Conservation (phyloP, 2,888 invertebrate genomes). For the Hirtodrosophila trivittata region DNA sequence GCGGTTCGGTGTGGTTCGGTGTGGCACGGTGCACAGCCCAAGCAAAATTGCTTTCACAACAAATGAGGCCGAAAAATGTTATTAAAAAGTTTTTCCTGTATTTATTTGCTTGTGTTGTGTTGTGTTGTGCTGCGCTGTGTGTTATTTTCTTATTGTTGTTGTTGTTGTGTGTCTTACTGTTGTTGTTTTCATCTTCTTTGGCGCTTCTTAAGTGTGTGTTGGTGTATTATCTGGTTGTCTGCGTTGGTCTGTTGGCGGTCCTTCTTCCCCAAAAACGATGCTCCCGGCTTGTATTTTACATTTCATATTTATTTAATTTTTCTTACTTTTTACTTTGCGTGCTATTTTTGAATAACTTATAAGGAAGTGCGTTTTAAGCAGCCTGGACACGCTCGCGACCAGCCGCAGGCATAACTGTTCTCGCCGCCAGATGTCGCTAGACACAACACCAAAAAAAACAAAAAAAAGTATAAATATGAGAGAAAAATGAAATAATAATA, state of each 20-base stretch:
- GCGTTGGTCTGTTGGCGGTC: neutral
- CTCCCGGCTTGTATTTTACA: constrained; percentile 45
- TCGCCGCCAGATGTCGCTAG: constrained; percentile 46
- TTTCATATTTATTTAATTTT: constrained; percentile 77
- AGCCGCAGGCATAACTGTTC: constrained; percentile 9
- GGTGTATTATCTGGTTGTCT: constrained; percentile 43
- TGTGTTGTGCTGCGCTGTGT: constrained; percentile 2
- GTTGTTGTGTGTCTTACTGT: constrained; percentile 15
- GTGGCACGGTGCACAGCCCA: constrained; percentile 42
- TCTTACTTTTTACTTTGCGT: constrained; percentile 61
- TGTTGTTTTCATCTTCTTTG: constrained; percentile 35
- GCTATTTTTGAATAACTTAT: constrained; percentile 63
- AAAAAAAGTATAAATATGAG: neutral
- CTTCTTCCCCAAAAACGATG: constrained; percentile 12
- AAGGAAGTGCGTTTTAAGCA: constrained; percentile 39
- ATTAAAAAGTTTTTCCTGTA: constrained; percentile 77
- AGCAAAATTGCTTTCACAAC: constrained; percentile 73
- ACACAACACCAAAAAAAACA: constrained; percentile 1
- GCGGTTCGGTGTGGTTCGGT: constrained; percentile 6
- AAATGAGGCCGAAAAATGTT: constrained; percentile 81
- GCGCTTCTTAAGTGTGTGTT: constrained; percentile 51
- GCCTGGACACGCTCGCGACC: constrained; percentile 15
- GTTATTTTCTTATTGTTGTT: constrained; percentile 6
- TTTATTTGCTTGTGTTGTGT: constrained; percentile 61
- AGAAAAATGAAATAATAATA: constrained; percentile 5